Percentiles rank a stretch among this genome's conserved stretches.
Evolutionary conservation across 2,797 vertebrate genomes (phyloP).

Genomic region (Molossus alvarezi): DNA sequence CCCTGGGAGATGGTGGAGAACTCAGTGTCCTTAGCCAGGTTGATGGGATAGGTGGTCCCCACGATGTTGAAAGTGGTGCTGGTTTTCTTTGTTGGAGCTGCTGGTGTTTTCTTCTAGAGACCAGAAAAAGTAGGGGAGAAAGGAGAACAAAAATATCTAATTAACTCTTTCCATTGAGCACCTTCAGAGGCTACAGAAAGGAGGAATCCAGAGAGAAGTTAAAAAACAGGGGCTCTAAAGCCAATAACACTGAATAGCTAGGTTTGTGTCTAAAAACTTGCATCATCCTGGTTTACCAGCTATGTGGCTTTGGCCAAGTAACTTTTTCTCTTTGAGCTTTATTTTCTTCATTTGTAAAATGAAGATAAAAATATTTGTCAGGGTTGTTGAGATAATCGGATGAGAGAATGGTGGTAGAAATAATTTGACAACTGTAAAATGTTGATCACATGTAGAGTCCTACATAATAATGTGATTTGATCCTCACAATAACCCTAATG

Average conservation of each 20-base stretch:
- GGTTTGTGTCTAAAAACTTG: constrained; percentile 22
- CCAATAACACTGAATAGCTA: constrained; percentile 57
- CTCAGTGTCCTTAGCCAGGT: constrained; percentile 96
- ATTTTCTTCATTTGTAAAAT: constrained; percentile 73
- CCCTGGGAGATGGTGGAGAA: constrained; percentile 97
- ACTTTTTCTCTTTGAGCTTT: constrained; percentile 39
- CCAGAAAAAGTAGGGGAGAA: constrained; percentile 85
- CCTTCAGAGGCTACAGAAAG: neutral
- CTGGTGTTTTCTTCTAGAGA: constrained; percentile 96
- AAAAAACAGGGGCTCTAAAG: constrained; percentile 32
- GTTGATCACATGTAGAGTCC: neutral
- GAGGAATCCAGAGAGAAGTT: constrained; percentile 30
- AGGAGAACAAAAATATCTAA: constrained; percentile 72
- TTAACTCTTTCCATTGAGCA: constrained; percentile 59
- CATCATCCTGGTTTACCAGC: constrained; percentile 44
- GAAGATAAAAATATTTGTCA: constrained; percentile 54
- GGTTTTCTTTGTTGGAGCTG: constrained; percentile 96
- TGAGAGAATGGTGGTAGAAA: neutral
- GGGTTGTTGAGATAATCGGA: constrained; percentile 61
- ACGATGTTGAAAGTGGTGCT: constrained; percentile 99
- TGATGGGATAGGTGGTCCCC: constrained; percentile 97
- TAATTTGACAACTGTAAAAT: neutral
- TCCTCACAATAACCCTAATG: constrained; percentile 19
- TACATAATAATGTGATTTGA: neutral
- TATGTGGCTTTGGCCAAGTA: constrained; percentile 52